Base-by-base conservation (phyloP, 2,113 vertebrate species). In the Trachemys scripta region DNA sequence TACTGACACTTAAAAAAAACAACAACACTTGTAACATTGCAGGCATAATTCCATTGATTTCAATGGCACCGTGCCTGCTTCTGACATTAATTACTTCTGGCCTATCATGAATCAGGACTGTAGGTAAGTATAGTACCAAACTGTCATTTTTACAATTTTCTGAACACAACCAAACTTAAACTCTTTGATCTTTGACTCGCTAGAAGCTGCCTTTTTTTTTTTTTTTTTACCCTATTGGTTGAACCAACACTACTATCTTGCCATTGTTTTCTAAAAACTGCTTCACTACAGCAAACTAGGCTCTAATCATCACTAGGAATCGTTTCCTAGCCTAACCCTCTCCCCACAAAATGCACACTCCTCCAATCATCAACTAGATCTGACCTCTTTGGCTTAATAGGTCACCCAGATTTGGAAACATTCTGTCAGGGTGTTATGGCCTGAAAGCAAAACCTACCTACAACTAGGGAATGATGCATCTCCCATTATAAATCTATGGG, bases 281-380 rank as follows among this genome's bases (percentile, higher is more conserved):
- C 93, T 94, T 97, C 96, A 94, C 94, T 96, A 95, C n/a, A 95
- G 89, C 89, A 96, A 82, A 97, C 11, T 5, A 76, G 96, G 94
- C 94, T 92, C 84, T 94, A 89, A 91, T 94, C 96, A 97, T 95
- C 89, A 93, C 90, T 96, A 94, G 93, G 91, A 42, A 47, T 90
- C 95, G 80, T 96, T 96, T 91, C 62, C 84, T 93, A 91, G 92
- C 65, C 75, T 84, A 96, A 93, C 96, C 87, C 89, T 90, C 54
- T 29, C 35, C 35, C 17, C 62, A 35, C 35, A n/a, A 62, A 12
- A 31, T 4, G 11, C 27, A 62, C 65, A n/a, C 65, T 97, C 82
- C 79, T 93, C 91, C 92, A 95, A 31, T 87, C 94, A 96, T 97
- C 97, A 86, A 62, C 0, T 1, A 91, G 92, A 97, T 96, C 96